phyloP scores from a whole-genome alignment of 2,888 invertebrate species.

The Tanaodytes sp. region DNA sequence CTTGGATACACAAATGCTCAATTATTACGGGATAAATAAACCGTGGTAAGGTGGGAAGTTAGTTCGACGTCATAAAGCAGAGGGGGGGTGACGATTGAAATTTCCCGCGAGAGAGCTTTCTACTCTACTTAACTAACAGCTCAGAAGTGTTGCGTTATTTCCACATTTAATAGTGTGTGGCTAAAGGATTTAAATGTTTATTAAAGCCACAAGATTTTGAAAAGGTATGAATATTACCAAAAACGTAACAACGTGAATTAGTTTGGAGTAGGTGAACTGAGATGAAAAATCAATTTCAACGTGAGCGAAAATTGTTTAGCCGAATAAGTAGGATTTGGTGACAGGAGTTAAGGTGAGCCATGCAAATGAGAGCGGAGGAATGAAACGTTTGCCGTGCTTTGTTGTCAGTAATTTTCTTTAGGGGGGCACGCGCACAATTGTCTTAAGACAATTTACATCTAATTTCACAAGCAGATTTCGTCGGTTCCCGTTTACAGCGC shows the following conservation, averaged over 20 bases:
- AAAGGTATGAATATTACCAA: too few species aligned
- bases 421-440: constrained; percentile 29
- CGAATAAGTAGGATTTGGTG: constrained; percentile 23
- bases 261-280: too few species aligned
- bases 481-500: constrained; percentile 27
- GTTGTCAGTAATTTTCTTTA: constrained; percentile 45
- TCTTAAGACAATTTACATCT: constrained; percentile 55
- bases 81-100: constrained; percentile 47
- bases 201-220: not conserved
- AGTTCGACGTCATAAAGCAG: constrained; percentile 39
- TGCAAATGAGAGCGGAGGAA: constrained; percentile 32
- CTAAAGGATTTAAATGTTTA: constrained; percentile 18
- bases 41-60: too few species aligned
- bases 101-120: constrained; percentile 46
- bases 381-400: constrained; percentile 40
- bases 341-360: not conserved
- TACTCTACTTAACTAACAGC: constrained; percentile 38
- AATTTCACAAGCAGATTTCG: constrained; percentile 51
- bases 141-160: constrained; percentile 28
- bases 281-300: not conserved
- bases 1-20: too few species aligned
- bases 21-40: too few species aligned
- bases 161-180: constrained; percentile 35
- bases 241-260: too few species aligned
- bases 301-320: constrained; percentile 24